Evolutionary conservation across 2,113 vertebrate species (phyloP).

Genomic region (Corythaixoides concolor): DNA sequence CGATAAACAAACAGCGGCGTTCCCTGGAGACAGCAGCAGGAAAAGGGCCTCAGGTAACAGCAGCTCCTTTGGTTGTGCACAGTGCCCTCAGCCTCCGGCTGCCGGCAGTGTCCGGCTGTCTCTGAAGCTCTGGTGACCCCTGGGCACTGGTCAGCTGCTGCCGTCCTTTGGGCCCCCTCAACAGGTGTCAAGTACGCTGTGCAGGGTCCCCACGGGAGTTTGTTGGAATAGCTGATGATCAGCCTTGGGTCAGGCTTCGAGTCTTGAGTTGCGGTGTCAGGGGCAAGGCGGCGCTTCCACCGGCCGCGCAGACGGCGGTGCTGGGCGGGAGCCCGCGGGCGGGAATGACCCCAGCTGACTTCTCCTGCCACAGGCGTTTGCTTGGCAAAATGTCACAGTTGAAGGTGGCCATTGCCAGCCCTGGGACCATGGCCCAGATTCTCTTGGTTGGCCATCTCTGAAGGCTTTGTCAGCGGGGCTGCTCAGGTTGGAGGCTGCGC

Average conservation of each 20-base stretch:
- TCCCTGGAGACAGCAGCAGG: background rate
- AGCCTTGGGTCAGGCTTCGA: no score
- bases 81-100: slow-evolving; percentile 35
- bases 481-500: no score
- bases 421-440: rapidly evolving
- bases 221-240: background rate
- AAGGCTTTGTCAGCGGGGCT: background rate
- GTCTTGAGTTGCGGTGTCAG: background rate
- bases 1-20: rapidly evolving
- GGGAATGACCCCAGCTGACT: no score
- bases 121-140: slow-evolving; percentile 1
- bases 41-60: slow-evolving; percentile 14
- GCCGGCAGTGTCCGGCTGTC: background rate
- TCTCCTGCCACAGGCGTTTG: background rate
- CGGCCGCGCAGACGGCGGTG: background rate
- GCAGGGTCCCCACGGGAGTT: background rate
- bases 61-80: slow-evolving; percentile 43
- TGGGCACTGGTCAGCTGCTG: slow-evolving; percentile 20
- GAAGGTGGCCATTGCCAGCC: background rate
- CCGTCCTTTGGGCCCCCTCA: background rate
- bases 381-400: background rate
- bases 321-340: no score
- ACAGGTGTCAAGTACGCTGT: background rate
- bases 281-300: background rate
- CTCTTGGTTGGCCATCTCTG: no score